phyloP scores from a whole-genome alignment of 2,113 vertebrate genomes.

The Azemiops feae region DNA sequence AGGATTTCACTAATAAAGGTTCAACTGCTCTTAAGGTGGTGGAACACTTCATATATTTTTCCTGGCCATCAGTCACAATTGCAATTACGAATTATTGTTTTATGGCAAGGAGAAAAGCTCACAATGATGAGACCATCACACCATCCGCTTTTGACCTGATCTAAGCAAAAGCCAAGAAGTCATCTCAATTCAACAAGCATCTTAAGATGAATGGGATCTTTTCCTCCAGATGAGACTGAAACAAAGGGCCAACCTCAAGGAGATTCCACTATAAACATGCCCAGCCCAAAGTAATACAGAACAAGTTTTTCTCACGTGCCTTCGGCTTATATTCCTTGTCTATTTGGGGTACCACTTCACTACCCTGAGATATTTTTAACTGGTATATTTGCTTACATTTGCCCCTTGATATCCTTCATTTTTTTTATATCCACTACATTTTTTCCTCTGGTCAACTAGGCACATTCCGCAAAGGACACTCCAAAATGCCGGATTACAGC shows the following conservation, averaged over 20 bases:
- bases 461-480: not conserved
- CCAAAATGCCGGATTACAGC: not conserved
- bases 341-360: not conserved
- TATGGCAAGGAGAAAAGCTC: no score
- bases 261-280: no score
- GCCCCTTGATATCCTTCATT: no score
- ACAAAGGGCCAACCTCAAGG: not conserved
- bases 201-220: not conserved
- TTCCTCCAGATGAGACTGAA: no score
- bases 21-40: no score
- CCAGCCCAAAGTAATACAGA: not conserved
- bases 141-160: not conserved
- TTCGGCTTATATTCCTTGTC: not conserved
- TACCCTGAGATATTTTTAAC: not conserved
- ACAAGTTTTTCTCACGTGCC: not conserved
- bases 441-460: not conserved
- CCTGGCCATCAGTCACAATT: no score
- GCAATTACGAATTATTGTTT: no score
- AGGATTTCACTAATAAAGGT: no score
- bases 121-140: not conserved
- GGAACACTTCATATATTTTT: no score
- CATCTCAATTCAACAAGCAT: no score
- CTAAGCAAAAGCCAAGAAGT: not conserved
- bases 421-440: not conserved
- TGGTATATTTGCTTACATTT: not conserved